Evolutionary conservation across 2,888 invertebrate genomes (phyloP), one percentile per base, ranked within the genome.

Genomic region (Brenthis ino): DNA sequence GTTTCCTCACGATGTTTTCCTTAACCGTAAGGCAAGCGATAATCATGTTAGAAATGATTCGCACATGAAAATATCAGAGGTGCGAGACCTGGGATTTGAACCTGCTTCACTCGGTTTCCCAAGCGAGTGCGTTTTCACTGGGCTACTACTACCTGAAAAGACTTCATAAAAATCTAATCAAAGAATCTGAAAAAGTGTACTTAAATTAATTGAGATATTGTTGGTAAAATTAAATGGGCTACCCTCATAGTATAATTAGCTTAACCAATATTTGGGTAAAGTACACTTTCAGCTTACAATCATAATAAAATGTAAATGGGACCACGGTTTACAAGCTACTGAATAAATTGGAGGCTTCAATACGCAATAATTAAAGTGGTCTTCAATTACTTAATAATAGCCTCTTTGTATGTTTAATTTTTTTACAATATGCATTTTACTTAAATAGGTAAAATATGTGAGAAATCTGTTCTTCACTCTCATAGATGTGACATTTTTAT

Each of bases 301-400:
- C 63, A 63, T 53, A 63, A 63, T 63, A 63, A 53, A 63, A 53
- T 53, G 51, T 53, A 43, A 63, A 63, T 63, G 53, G 37, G 20
- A 43, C 37, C 63, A 53, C 37, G 54, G 43, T 43, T 63, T 53
- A 53, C 53, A 63, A 43, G 43, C 53, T 37, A 43, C 43, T 43
- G 54, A 24, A 54, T 54, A 63, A 63, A 63, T 50, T 14, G 28
- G 54, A 16, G 51, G 51, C 55, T 63, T 51, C 48, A 61, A 50
- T 56, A 48, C 12, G 28, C 56, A 67, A 56, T 56, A 33, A 61
- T 60, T 55, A 37, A 37, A 20, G 20, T 33, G 16, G 14, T 50
- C 33, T 43, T 53, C 20, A 63, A 37, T 63, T 43, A 63, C 24
- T 24, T 20, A 8, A 43, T 43, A 53, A 13, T 20, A 13, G 2